Percentiles rank a stretch among this genome's conserved stretches.
Conservation (phyloP, 1,140 invertebrate species). For the Antheraea pernyi region DNA sequence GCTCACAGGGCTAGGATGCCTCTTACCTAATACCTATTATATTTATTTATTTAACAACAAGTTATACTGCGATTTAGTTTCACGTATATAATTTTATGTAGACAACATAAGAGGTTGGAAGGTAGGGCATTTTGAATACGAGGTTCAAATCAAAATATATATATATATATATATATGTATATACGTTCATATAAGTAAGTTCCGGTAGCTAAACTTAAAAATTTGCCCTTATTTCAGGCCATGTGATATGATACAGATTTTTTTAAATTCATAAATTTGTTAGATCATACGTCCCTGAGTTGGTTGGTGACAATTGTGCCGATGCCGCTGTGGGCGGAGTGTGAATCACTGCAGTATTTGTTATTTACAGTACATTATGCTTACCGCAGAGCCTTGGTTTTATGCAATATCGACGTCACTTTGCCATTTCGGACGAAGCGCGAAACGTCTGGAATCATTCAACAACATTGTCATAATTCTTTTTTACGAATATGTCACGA, state of each 20-base stretch:
- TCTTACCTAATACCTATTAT: not conserved
- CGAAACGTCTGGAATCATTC: not conserved
- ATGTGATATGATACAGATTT: no score
- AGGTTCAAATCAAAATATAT: no score
- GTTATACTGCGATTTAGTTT: not conserved
- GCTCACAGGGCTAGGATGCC: not conserved
- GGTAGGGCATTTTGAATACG: no score
- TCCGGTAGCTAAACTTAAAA: no score
- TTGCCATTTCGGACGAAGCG: not conserved
- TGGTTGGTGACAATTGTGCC: not conserved
- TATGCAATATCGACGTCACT: not conserved
- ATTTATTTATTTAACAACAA: not conserved
- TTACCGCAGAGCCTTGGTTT: not conserved
- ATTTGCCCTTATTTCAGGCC: no score
- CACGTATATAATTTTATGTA: not conserved
- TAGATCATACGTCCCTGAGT: no score
- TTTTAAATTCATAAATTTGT: no score
- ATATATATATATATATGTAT: no score
- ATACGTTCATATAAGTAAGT: no score
- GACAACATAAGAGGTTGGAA: no score
- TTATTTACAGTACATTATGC: not conserved
- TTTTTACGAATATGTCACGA: no score
- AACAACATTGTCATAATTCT: no score
- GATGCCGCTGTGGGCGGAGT: not conserved
- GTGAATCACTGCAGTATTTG: not conserved